Base-by-base conservation (phyloP, 2,797 vertebrate species). In the Eleutherodactylus coqui region DNA sequence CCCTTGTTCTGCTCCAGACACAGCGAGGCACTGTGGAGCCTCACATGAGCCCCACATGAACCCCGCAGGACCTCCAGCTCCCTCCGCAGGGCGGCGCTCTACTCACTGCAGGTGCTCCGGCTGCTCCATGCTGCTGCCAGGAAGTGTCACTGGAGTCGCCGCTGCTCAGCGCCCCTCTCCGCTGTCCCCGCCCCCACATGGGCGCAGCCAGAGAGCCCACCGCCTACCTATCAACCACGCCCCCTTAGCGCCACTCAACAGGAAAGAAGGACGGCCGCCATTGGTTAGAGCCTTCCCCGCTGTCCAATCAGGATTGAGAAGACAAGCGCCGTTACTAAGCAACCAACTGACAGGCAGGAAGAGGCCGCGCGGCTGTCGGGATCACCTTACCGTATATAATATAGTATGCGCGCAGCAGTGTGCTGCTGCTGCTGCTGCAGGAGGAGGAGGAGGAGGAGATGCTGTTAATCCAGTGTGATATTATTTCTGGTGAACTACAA, bases 41-140 rank as follows among this genome's bases (percentile, higher is more conserved):
- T n/a, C n/a, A n/a, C n/a, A n/a, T n/a, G n/a, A n/a, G n/a, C n/a
- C n/a, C n/a, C n/a, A n/a, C n/a, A n/a, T n/a, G n/a, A n/a, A n/a
- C n/a, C 21, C 11, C 9, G 11, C 0, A 27, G n/a, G 55, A 9
- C 7, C 24, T 5, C 7, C 24, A 24, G 24, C 8, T 10, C 24
- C 27, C 55, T 10, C 55, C 19, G 1, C n/a, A n/a, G 27, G 8
- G 32, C 0, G 32, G 16, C 29, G 6, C 14, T 14, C 17, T 78
- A 92, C 92, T 93, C 88, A 93, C 92, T 85, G 0, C 0, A 88
- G 24, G 38, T 67, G 38, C 17, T 86, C 89, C 0, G 29, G 13
- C 0, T 14, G 87, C 8, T 88, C 92, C 91, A 91, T 91, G 0
- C 70, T 83, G 5, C 62, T 0, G 0, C 51, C 45, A 32, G 32